A percentile compares a stretch with the other conserved stretches of the same genome.
Conservation (phyloP, 2,888 invertebrate genomes). For the Sussaba pulchella region DNA sequence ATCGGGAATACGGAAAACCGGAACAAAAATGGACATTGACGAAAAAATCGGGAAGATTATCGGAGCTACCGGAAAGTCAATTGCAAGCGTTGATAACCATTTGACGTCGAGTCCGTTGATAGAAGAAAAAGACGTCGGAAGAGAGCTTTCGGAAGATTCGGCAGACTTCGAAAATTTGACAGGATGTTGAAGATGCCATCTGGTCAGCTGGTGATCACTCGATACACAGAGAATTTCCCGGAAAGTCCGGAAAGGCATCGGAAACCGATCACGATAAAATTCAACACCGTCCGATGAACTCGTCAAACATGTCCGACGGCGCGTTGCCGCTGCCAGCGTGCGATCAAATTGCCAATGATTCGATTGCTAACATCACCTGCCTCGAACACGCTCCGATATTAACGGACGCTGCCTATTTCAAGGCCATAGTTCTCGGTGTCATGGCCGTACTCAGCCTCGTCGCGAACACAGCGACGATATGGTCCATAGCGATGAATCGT, state of each 20-base stretch:
- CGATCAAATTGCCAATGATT: conserved; percentile 34
- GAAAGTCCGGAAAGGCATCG: too few relatives aligned
- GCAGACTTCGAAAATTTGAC: background rate
- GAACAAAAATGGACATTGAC: background rate
- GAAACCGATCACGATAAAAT: background rate
- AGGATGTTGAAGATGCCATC: conserved; percentile 6
- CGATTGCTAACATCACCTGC: conserved; percentile 79
- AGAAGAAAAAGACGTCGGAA: background rate
- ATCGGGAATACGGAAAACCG: background rate
- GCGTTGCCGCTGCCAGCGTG: conserved; percentile 56
- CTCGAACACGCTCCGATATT: conserved; percentile 89
- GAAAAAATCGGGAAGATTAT: background rate
- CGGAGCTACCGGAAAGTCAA: background rate
- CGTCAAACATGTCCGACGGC: conserved; percentile 7
- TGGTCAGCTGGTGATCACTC: background rate
- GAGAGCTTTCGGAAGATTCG: too few relatives aligned
- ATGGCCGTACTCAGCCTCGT: conserved; percentile 91
- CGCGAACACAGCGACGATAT: conserved; percentile 91
- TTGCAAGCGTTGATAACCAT: background rate
- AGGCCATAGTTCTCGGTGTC: conserved; percentile 88
- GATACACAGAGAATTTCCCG: too few relatives aligned
- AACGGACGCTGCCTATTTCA: conserved; percentile 87
- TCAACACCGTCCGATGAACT: conserved; percentile 15
- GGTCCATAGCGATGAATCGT: conserved; percentile 90
- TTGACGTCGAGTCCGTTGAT: background rate